Percentiles rank a stretch among this genome's conserved stretches.
Conservation (phyloP, 2,113 vertebrate species). For the Hippocampus comes region DNA sequence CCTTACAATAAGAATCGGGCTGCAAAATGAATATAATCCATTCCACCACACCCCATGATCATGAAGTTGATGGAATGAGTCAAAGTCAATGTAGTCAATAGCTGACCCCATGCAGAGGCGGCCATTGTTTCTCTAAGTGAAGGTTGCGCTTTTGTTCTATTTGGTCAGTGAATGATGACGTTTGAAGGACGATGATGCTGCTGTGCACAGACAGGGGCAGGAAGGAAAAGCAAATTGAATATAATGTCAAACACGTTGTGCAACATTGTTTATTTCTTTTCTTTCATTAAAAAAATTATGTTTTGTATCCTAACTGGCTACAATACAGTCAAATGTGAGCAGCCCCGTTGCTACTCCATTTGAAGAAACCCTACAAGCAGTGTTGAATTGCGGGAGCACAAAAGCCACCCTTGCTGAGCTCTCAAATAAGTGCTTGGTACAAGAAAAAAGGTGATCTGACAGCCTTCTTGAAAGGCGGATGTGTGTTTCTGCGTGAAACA, state of each 20-base stretch:
- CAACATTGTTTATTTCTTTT: too few species aligned
- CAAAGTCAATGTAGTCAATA: not conserved
- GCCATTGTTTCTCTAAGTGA: slow-evolving; percentile 47
- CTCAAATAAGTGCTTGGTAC: slow-evolving; percentile 42
- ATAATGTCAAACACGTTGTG: too few species aligned
- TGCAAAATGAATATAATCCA: not conserved
- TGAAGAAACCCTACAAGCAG: slow-evolving; percentile 47
- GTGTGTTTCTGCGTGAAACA: slow-evolving; percentile 16
- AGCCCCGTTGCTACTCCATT: slow-evolving; percentile 50
- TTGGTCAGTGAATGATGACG: slow-evolving; percentile 55
- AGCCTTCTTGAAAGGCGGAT: slow-evolving; percentile 13
- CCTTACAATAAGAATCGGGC: not conserved
- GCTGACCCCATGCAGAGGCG: slow-evolving; percentile 32
- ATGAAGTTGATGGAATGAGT: not conserved
- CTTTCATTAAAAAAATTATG: too few species aligned
- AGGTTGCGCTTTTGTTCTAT: slow-evolving; percentile 56
- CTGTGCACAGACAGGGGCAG: slow-evolving; percentile 52
- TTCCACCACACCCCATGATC: not conserved
- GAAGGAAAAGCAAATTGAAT: too few species aligned
- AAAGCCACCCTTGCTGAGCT: slow-evolving; percentile 45
- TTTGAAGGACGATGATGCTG: slow-evolving; percentile 46
- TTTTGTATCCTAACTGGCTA: too few species aligned
- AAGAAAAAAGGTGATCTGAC: slow-evolving; percentile 15
- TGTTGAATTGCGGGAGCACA: slow-evolving; percentile 51
- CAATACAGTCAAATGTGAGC: too few species aligned